Conservation (phyloP, 1,140 invertebrate genomes). For the Megalopta genalis region DNA sequence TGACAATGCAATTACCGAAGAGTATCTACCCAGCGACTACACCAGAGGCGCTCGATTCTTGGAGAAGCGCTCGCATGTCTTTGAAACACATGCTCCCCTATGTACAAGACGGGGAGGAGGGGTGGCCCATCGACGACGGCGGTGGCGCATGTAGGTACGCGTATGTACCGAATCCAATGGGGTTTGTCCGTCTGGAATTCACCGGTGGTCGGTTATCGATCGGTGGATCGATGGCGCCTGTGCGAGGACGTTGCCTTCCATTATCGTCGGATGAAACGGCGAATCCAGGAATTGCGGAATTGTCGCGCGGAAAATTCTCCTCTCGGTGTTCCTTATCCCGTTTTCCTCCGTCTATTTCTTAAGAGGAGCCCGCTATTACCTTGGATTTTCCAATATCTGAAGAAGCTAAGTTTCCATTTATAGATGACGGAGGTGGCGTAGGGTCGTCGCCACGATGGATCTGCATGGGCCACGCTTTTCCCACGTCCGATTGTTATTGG, state of each 20-base stretch:
- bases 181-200: slow-evolving; percentile 39
- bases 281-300: slow-evolving; percentile 8
- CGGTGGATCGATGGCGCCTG: slow-evolving; percentile 28
- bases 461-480: slow-evolving; percentile 44
- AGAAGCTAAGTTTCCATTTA: slow-evolving; percentile 40
- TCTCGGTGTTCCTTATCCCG: neutral
- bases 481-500: slow-evolving; percentile 53
- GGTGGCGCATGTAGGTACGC: slow-evolving; percentile 16
- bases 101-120: neutral
- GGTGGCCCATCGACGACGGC: slow-evolving; percentile 12
- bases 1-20: neutral
- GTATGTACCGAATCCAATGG: slow-evolving; percentile 22
- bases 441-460: neutral
- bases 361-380: neutral
- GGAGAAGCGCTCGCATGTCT: neutral
- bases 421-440: slow-evolving; percentile 1
- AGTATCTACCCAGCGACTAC: too few species aligned
- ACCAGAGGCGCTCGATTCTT: neutral
- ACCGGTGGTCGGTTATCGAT: slow-evolving; percentile 46
- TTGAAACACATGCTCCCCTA: neutral
- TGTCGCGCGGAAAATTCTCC: slow-evolving; percentile 4
- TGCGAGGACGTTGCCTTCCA: slow-evolving; percentile 21
- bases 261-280: slow-evolving; percentile 2
- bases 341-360: slow-evolving; percentile 5
- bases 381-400: slow-evolving; percentile 39